These are phyloP conservation scores for Corythornis leucogaster DNA, from an alignment of 2,797 vertebrate species.

Conservation along the genomic window DNA sequence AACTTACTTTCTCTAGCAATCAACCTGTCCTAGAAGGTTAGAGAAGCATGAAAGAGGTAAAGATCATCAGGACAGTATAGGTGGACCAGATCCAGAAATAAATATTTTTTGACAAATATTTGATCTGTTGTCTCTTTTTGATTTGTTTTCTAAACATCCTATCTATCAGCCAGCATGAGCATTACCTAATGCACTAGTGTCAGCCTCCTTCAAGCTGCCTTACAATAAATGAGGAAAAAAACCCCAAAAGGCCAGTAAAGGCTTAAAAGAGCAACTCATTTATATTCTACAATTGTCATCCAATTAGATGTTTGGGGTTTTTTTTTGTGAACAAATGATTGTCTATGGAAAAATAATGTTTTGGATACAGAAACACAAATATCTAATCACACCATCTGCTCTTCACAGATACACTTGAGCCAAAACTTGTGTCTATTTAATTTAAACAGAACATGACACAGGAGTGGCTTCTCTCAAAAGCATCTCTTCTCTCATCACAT, in stretches of 20 bases:
- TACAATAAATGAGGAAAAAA: background rate
- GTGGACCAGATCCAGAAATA: background rate
- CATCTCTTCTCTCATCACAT: background rate
- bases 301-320: background rate
- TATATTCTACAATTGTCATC: background rate
- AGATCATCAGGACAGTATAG: background rate
- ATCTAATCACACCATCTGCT: slow-evolving; percentile 39
- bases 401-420: slow-evolving; percentile 7
- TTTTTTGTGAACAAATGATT: slow-evolving; percentile 19
- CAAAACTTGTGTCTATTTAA: slow-evolving; percentile 18
- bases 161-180: background rate
- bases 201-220: background rate
- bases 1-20: background rate
- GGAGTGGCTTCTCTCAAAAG: background rate
- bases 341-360: slow-evolving; percentile 15
- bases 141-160: background rate
- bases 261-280: background rate
- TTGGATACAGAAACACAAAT: slow-evolving; percentile 39
- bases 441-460: slow-evolving; percentile 4
- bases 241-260: background rate
- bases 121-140: background rate
- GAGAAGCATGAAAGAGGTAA: background rate
- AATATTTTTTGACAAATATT: background rate
- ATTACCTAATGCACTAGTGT: background rate
- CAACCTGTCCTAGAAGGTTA: background rate